Evolutionary conservation across 2,797 vertebrate genomes (phyloP).

Genomic region (Malurus leucopterus): DNA sequence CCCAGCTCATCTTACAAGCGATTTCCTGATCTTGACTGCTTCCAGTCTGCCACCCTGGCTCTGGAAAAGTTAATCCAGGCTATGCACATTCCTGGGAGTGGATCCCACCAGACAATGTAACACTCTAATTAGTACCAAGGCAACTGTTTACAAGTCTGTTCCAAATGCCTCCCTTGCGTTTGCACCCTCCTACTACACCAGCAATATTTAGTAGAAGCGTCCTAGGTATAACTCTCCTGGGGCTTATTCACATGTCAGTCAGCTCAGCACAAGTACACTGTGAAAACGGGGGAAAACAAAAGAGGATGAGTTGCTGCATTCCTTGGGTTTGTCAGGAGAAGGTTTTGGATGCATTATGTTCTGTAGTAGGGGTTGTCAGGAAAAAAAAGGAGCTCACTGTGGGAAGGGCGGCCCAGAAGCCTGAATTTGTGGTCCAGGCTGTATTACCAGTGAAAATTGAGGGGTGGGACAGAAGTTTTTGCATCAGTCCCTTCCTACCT

Average conservation of each 20-base stretch:
- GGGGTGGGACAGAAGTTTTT: background rate
- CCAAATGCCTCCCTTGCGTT: constrained; percentile 43
- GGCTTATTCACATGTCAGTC: constrained; percentile 44
- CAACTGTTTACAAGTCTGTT: constrained; percentile 61
- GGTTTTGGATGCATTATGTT: background rate
- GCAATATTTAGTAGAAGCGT: constrained; percentile 50
- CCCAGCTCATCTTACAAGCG: background rate
- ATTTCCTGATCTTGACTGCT: background rate
- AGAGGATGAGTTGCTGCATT: background rate
- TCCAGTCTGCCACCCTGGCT: constrained; percentile 27
- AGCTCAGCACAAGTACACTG: constrained; percentile 10
- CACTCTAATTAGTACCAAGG: constrained; percentile 46
- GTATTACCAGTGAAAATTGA: background rate
- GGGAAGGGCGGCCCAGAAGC: background rate
- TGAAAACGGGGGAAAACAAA: constrained; percentile 29
- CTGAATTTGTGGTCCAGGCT: background rate
- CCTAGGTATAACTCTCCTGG: constrained; percentile 48
- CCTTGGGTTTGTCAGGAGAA: background rate
- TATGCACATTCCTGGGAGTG: constrained; percentile 26
- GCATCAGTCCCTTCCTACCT: background rate
- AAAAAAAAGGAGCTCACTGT: background rate
- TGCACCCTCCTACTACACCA: constrained; percentile 44
- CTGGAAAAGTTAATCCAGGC: constrained; percentile 44
- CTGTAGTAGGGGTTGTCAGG: background rate
- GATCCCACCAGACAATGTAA: constrained; percentile 55